Evolutionary conservation across 2,888 invertebrate genomes (phyloP), one percentile per base, ranked within the genome.

Genomic region (Thereva unica): DNA sequence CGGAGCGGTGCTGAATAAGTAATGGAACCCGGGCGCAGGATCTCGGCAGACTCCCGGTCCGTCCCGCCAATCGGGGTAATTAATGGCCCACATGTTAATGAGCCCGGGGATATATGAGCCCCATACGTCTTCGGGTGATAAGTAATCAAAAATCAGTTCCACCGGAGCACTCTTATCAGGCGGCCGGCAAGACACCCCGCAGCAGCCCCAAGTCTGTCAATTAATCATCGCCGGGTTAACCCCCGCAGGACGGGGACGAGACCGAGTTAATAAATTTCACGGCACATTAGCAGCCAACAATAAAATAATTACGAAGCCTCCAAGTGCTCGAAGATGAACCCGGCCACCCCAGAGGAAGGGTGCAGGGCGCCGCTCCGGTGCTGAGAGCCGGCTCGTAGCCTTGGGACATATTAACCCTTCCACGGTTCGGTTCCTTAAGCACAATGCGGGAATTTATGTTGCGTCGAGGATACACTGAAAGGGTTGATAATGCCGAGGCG

Each of bases 211-310:
- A 38, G 35, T 63, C 63, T 40, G 41, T 63, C 52, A 50, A 63
- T 63, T 63, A 63, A 63, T 63, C 50, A 63, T 63, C 63, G 34
- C 41, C 42, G 49, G 10, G 42, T 63, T 59, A 59, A 59, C 47
- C 49, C 38, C 59, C 49, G 10, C 45, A 57, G 52, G 40, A n/a
- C 59, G n/a, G 23, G 56, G 53, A 45, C 53, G 56, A 50, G n/a
- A 54, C 54, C 56, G 45, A 64, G 63, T 63, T 68, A 72, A 73
- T 74, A 74, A 74, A 76, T 75, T 75, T 75, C 71, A 75, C 71
- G 74, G 73, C 72, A 71, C 75, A 75, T 76, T 75, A 73, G 72
- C 74, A 72, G 72, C 68, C 70, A 71, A 75, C 74, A 75, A 74
- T 74, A 72, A 75, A 74, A 74, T 74, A 74, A 75, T 74, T 74